These are phyloP conservation scores for Strigamia transsilvanica DNA, from an alignment of 2,888 invertebrate species.

Conservation along the genomic window DNA sequence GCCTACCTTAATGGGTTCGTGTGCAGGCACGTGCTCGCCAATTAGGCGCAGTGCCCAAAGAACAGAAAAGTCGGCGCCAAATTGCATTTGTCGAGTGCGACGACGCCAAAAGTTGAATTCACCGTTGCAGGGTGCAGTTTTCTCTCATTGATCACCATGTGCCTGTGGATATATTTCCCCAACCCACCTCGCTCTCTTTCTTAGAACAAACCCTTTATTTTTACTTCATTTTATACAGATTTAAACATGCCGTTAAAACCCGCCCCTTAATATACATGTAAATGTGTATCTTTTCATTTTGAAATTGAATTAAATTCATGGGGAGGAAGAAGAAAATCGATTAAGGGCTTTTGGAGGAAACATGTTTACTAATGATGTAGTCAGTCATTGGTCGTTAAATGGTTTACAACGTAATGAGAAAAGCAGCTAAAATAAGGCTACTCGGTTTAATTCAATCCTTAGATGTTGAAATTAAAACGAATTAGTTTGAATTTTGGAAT, in stretches of 20 bases:
- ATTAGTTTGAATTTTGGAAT: neutral
- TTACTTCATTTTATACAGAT: neutral
- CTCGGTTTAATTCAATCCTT: neutral
- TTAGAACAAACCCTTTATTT: too few relatives aligned
- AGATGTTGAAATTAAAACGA: neutral
- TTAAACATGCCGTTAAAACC: neutral
- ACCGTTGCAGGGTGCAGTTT: conserved; percentile 30
- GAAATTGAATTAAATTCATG: conserved; percentile 18
- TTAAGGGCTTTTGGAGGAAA: neutral
- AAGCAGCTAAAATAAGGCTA: too few relatives aligned
- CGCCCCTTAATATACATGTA: conserved; percentile 6
- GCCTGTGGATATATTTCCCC: too few relatives aligned
- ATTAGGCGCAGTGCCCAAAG: conserved; percentile 30
- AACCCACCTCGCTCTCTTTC: too few relatives aligned
- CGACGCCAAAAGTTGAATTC: conserved; percentile 30
- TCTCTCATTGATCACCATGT: conserved; percentile 13
- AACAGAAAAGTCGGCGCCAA: conserved; percentile 30
- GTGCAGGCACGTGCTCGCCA: conserved; percentile 30
- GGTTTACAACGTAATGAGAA: too few relatives aligned
- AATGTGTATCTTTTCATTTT: conserved; percentile 25
- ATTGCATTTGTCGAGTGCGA: conserved; percentile 30
- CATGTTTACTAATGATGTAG: conserved; percentile 11
- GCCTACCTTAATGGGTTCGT: conserved; percentile 26
- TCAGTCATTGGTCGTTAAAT: neutral
- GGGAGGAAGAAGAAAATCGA: neutral